phyloP scores from a whole-genome alignment of 2,797 vertebrate genomes.

The Rhadinocentrus ornatus region DNA sequence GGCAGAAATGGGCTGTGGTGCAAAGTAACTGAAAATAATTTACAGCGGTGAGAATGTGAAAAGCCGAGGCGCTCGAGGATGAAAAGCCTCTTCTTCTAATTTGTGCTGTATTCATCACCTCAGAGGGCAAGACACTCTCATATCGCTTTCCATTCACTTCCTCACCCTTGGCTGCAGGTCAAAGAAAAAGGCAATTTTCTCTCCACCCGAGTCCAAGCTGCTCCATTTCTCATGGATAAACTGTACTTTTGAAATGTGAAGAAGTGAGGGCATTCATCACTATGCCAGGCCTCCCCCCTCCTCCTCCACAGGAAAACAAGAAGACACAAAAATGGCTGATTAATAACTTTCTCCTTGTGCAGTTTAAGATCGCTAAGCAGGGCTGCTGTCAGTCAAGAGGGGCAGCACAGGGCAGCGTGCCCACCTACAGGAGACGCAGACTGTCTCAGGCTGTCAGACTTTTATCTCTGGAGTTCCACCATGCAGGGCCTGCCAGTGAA shows the following conservation, averaged over 20 bases:
- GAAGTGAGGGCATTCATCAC: conserved; percentile 79
- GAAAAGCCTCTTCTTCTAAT: conserved; percentile 72
- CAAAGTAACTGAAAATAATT: conserved; percentile 66
- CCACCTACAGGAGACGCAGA: conserved; percentile 56
- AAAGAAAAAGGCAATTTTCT: conserved; percentile 78
- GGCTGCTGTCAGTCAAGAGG: conserved; percentile 68
- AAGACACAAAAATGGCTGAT: conserved; percentile 67
- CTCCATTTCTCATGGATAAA: conserved; percentile 80
- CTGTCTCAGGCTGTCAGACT: conserved; percentile 66
- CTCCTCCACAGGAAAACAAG: conserved; percentile 48
- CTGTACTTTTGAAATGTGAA: conserved; percentile 75
- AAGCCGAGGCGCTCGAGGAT: conserved; percentile 54
- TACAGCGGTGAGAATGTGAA: conserved; percentile 41
- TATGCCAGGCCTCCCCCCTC: conserved; percentile 31
- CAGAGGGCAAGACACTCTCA: conserved; percentile 65
- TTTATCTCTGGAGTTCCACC: conserved; percentile 67
- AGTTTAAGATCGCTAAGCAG: conserved; percentile 61
- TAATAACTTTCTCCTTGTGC: conserved; percentile 75
- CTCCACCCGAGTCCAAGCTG: conserved; percentile 55
- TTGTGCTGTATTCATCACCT: conserved; percentile 74
- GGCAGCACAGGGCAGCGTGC: conserved; percentile 67
- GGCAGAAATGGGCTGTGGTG: conserved; percentile 36
- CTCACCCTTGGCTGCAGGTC: conserved; percentile 74
- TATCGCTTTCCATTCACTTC: conserved; percentile 73
- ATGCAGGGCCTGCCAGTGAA: conserved; percentile 67